phyloP scores from a whole-genome alignment of 1,140 invertebrate genomes.

The Heliconius hewitsoni region DNA sequence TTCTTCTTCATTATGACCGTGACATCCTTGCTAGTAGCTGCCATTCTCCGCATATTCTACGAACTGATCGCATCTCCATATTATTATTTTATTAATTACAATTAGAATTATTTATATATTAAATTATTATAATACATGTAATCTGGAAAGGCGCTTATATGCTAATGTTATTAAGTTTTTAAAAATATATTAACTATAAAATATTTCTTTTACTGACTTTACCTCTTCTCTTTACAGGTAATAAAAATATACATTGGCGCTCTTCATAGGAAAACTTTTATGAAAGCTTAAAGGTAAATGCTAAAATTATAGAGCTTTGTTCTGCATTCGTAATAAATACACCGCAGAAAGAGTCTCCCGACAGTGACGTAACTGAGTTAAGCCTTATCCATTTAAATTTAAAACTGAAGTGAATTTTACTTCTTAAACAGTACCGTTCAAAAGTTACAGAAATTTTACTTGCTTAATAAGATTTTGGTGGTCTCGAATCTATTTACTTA shows the following conservation, averaged over 20 bases:
- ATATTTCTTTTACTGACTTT: background rate
- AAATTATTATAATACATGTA: too few relatives aligned
- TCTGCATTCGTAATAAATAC: conserved; percentile 23
- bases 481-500: conserved; percentile 67
- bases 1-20: too few relatives aligned
- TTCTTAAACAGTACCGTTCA: conserved; percentile 66
- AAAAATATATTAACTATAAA: background rate
- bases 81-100: too few relatives aligned
- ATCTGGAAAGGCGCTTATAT: too few relatives aligned
- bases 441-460: conserved; percentile 70
- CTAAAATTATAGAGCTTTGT: conserved; percentile 8
- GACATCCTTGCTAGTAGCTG: too few relatives aligned
- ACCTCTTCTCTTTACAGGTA: conserved; percentile 22
- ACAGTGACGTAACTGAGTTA: conserved; percentile 51
- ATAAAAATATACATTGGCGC: background rate
- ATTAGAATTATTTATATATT: too few relatives aligned
- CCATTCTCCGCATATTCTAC: too few relatives aligned
- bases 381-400: conserved; percentile 57
- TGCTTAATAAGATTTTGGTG: conserved; percentile 74
- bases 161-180: too few relatives aligned
- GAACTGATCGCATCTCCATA: too few relatives aligned
- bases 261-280: conserved; percentile 10
- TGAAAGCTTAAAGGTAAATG: conserved; percentile 13
- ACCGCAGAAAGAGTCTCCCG: conserved; percentile 18
- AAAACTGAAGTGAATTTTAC: conserved; percentile 55